Evolutionary conservation across 2,888 invertebrate species (phyloP).

Genomic region (Neoscelio sp.): DNA sequence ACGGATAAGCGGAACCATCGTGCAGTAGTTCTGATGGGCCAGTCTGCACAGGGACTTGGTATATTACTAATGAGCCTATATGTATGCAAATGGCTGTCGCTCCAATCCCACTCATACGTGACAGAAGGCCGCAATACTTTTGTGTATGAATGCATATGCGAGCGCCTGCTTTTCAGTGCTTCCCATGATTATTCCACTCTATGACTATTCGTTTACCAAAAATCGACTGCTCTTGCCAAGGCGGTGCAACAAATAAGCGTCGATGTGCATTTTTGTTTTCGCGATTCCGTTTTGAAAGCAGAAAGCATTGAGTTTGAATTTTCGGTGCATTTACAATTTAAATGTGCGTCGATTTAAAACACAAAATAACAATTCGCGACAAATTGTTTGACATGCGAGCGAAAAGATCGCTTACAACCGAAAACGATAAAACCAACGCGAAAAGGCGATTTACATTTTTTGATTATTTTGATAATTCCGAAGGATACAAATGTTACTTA

Average conservation of each 20-base stretch:
- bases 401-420: conserved; percentile 30
- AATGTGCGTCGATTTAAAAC: conserved; percentile 30
- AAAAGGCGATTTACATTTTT: conserved; percentile 54
- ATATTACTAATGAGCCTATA: conserved; percentile 81
- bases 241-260: conserved; percentile 44
- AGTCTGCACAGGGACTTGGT: conserved; percentile 76
- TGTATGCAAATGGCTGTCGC: conserved; percentile 83
- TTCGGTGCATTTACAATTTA: conserved; percentile 49
- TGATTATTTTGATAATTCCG: conserved; percentile 31
- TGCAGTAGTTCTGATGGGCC: conserved; percentile 78
- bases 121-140: conserved; percentile 76
- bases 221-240: conserved; percentile 62
- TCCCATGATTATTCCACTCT: conserved; percentile 62
- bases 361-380: conserved; percentile 36
- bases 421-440: conserved; percentile 39
- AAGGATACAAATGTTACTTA: conserved; percentile 48
- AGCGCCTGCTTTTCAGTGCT: conserved; percentile 62
- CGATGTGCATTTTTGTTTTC: conserved; percentile 53
- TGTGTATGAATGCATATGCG: conserved; percentile 61
- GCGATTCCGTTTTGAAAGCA: conserved; percentile 12
- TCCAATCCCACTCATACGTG: conserved; percentile 81
- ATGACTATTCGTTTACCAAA: conserved; percentile 65
- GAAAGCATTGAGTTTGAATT: conserved; percentile 44
- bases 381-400: conserved; percentile 50
- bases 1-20: conserved; percentile 81